A percentile compares a stretch with the other conserved stretches of the same genome.
phyloP scores from a whole-genome alignment of 2,797 vertebrate species.

The Xenopus petersii region DNA sequence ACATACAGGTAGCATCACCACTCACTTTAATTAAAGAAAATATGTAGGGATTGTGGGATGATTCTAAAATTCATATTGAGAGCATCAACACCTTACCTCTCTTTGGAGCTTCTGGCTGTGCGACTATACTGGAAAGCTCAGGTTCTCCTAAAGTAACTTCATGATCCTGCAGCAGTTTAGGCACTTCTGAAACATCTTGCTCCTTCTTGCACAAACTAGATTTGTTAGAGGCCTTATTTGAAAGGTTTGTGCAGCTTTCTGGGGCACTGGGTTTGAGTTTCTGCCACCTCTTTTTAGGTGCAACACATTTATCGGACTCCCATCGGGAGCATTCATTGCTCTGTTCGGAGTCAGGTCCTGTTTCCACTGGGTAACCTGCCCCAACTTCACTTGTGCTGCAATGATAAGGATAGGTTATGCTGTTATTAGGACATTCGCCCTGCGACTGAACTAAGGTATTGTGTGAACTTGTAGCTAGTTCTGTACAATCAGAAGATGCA shows the following conservation, averaged over 20 bases:
- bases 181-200: neutral
- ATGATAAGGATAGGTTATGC: slow-evolving; percentile 7
- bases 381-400: neutral
- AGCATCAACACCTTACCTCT: slow-evolving; percentile 58
- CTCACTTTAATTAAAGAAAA: too few species aligned
- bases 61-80: too few species aligned
- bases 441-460: neutral
- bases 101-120: slow-evolving; percentile 62
- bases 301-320: slow-evolving; percentile 72
- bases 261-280: slow-evolving; percentile 69
- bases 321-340: slow-evolving; percentile 64
- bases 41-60: too few species aligned
- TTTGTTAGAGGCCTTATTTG: slow-evolving; percentile 53
- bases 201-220: slow-evolving; percentile 48
- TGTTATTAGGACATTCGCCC: neutral
- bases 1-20: too few species aligned
- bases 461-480: slow-evolving; percentile 7
- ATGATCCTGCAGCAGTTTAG: slow-evolving; percentile 54
- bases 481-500: too few species aligned
- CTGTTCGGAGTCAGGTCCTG: slow-evolving; percentile 64
- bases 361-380: slow-evolving; percentile 61
- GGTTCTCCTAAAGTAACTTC: slow-evolving; percentile 58
- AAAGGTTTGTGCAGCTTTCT: slow-evolving; percentile 64
- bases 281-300: slow-evolving; percentile 95
- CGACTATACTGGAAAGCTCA: slow-evolving; percentile 63